These are phyloP conservation scores for Macrophya alboannulata DNA, from an alignment of 2,888 invertebrate species.

Conservation along the genomic window DNA sequence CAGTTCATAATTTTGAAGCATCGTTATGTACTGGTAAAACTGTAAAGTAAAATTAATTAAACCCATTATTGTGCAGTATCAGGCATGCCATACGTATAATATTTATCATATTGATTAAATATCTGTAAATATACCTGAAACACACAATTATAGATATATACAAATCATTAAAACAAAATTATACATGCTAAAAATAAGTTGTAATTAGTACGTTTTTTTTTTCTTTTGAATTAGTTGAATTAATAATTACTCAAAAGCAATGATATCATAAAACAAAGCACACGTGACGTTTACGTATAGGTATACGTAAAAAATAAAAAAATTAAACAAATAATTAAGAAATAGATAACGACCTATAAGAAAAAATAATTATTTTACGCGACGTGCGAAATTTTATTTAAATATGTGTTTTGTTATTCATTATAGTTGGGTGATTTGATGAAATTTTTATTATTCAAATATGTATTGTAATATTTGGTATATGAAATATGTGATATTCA, in stretches of 20 bases:
- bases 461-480: background rate
- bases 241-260: background rate
- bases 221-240: background rate
- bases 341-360: background rate
- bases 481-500: background rate
- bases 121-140: background rate
- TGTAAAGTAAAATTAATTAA: background rate
- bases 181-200: background rate
- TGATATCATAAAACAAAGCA: background rate
- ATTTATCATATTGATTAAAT: background rate
- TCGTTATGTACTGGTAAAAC: background rate
- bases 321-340: too few relatives aligned
- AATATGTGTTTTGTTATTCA: background rate
- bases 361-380: background rate
- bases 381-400: background rate
- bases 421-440: background rate
- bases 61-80: background rate
- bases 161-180: background rate
- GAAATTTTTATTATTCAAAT: background rate
- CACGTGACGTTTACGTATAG: too few relatives aligned
- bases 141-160: background rate
- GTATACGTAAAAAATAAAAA: conserved; percentile 4
- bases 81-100: background rate
- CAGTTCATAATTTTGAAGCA: background rate
- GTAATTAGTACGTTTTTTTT: background rate